A percentile compares a stretch with the other conserved stretches of the same genome.
Evolutionary conservation across 2,888 invertebrate genomes (phyloP).

Genomic region (Steinernema hermaphroditum): DNA sequence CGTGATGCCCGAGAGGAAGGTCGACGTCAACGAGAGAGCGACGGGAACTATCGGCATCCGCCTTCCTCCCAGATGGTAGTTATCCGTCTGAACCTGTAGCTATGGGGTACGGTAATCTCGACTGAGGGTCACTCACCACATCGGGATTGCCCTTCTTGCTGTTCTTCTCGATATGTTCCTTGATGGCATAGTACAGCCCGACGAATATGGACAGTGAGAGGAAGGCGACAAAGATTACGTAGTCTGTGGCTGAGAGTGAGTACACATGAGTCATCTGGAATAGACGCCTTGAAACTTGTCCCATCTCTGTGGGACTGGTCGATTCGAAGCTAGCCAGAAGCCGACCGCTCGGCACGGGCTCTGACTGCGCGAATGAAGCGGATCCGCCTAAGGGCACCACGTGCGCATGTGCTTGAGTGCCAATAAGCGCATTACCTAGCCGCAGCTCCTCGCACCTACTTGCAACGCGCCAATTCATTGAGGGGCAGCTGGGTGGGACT

Average conservation of each 20-base stretch:
- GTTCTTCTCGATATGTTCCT: conserved; percentile 12
- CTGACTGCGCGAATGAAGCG: background rate
- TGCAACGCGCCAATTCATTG: conserved; percentile 18
- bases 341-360: background rate
- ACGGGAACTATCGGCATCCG: conserved; percentile 21
- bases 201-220: conserved; percentile 18
- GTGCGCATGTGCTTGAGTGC: conserved; percentile 15
- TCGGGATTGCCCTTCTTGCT: background rate
- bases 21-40: conserved; percentile 22
- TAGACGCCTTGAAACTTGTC: background rate
- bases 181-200: conserved; percentile 21
- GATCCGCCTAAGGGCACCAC: background rate
- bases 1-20: conserved; percentile 29
- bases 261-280: conserved; percentile 29
- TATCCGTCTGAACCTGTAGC: background rate
- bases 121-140: background rate
- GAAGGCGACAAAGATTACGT: conserved; percentile 21
- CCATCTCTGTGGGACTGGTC: no score
- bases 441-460: conserved; percentile 16
- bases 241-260: conserved; percentile 4
- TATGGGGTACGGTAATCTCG: background rate
- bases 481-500: conserved; percentile 23
- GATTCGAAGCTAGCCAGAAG: background rate
- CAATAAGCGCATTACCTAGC: conserved; percentile 25
- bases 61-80: conserved; percentile 30